Evolutionary conservation across 2,888 invertebrate species (phyloP).

Genomic region (Coenonympha arcania): DNA sequence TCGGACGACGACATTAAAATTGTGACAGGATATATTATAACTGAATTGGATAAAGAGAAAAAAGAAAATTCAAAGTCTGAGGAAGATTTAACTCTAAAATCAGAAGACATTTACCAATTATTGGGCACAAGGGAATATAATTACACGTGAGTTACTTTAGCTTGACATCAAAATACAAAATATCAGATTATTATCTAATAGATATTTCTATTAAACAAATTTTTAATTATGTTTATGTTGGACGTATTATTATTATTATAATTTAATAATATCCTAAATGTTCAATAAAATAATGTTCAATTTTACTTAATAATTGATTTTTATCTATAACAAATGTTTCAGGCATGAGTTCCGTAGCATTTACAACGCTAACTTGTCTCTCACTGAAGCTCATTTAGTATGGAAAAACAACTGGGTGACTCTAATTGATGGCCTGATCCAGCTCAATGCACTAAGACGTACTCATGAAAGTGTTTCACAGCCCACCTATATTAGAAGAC

Average conservation of each 20-base stretch:
- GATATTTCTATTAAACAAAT: too few species aligned
- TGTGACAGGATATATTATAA: slow-evolving; percentile 34
- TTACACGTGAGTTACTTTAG: slow-evolving; percentile 34
- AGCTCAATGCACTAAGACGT: slow-evolving; percentile 79
- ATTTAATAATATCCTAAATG: too few species aligned
- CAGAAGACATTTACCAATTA: slow-evolving; percentile 39
- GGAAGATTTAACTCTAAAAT: slow-evolving; percentile 25
- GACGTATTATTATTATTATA: too few species aligned
- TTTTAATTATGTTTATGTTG: too few species aligned
- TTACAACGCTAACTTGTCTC: slow-evolving; percentile 31
- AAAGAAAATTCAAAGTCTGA: neutral
- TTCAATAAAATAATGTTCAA: neutral
- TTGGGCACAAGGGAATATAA: slow-evolving; percentile 34
- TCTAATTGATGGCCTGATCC: slow-evolving; percentile 86
- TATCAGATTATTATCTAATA: too few species aligned
- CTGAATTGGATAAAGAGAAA: neutral
- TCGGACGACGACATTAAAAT: slow-evolving; percentile 35
- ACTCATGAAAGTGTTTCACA: slow-evolving; percentile 75
- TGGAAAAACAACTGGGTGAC: slow-evolving; percentile 87
- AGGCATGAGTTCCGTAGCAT: slow-evolving; percentile 44
- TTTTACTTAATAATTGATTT: neutral
- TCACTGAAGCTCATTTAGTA: slow-evolving; percentile 48
- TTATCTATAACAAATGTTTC: slow-evolving; percentile 1
- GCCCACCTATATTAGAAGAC: slow-evolving; percentile 62
- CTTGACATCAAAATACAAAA: too few species aligned